Conservation (phyloP, 1,140 invertebrate species). For the Halesus radiatus region DNA sequence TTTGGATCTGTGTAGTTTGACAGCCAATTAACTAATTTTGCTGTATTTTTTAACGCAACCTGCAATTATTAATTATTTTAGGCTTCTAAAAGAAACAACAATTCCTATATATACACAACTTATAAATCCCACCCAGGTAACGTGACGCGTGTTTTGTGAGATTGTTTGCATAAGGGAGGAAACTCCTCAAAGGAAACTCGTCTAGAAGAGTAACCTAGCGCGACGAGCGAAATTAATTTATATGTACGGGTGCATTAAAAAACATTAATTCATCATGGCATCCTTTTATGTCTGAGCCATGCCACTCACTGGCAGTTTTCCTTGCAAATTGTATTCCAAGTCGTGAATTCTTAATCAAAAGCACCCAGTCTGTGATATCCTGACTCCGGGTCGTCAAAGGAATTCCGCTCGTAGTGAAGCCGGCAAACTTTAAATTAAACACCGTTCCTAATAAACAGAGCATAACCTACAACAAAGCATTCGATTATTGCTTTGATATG, state of each 20-base stretch:
- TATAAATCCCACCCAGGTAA: too few relatives aligned
- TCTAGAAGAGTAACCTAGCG: not conserved
- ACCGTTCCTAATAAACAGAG: not conserved
- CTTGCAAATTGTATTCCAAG: constrained; percentile 1
- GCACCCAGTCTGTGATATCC: not conserved
- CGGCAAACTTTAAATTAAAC: constrained; percentile 12
- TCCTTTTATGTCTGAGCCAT: not conserved
- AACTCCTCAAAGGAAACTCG: too few relatives aligned
- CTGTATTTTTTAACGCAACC: too few relatives aligned
- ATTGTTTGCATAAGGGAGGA: too few relatives aligned
- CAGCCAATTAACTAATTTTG: too few relatives aligned
- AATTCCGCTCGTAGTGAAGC: not conserved
- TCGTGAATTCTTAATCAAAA: constrained; percentile 16
- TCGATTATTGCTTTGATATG: too few relatives aligned
- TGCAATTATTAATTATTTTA: too few relatives aligned
- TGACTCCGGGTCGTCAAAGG: not conserved
- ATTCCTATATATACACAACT: too few relatives aligned
- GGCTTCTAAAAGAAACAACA: too few relatives aligned
- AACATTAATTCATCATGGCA: not conserved
- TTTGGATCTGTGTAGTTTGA: too few relatives aligned
- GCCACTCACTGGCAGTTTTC: not conserved
- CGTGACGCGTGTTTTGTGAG: too few relatives aligned
- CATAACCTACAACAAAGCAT: too few relatives aligned
- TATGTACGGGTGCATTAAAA: constrained; percentile 6
- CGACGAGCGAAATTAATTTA: not conserved